phyloP scores from a whole-genome alignment of 2,888 invertebrate genomes.

The Ariolimax columbianus region DNA sequence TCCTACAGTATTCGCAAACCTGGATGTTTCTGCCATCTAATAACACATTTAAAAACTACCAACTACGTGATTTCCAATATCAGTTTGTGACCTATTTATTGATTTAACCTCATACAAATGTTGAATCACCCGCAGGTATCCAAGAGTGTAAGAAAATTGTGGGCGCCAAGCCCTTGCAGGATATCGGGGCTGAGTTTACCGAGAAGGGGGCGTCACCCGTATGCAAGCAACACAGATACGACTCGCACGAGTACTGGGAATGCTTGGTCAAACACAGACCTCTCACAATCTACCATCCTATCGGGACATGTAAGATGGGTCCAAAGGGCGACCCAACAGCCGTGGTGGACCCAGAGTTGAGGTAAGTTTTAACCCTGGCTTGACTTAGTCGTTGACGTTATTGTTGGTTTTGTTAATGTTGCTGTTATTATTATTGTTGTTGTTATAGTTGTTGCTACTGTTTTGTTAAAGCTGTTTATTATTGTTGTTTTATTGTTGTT shows the following conservation, averaged over 20 bases:
- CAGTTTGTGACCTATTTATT: too few species aligned
- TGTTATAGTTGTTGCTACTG: too few species aligned
- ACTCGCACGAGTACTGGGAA: constrained; percentile 58
- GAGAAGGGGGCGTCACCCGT: not conserved
- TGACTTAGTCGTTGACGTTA: too few species aligned
- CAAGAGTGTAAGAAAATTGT: constrained; percentile 30
- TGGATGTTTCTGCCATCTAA: too few species aligned
- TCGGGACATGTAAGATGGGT: constrained; percentile 87
- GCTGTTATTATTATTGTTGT: too few species aligned
- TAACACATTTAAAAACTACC: too few species aligned
- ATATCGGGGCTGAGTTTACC: constrained; percentile 40
- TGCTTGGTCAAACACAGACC: constrained; percentile 53
- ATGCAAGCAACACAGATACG: constrained; percentile 40
- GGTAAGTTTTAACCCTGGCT: constrained; percentile 33
- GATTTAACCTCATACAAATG: too few species aligned
- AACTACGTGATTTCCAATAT: too few species aligned
- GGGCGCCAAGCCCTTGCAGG: not conserved
- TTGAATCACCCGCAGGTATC: constrained; percentile 13
- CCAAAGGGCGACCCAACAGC: constrained; percentile 77
- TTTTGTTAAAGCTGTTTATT: too few species aligned
- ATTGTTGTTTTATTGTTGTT: too few species aligned
- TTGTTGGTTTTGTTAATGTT: too few species aligned
- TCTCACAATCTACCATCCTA: constrained; percentile 82
- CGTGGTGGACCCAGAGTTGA: constrained; percentile 84
- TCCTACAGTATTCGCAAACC: too few species aligned